phyloP scores from a whole-genome alignment of 2,113 vertebrate species.

The Pluvialis apricaria region DNA sequence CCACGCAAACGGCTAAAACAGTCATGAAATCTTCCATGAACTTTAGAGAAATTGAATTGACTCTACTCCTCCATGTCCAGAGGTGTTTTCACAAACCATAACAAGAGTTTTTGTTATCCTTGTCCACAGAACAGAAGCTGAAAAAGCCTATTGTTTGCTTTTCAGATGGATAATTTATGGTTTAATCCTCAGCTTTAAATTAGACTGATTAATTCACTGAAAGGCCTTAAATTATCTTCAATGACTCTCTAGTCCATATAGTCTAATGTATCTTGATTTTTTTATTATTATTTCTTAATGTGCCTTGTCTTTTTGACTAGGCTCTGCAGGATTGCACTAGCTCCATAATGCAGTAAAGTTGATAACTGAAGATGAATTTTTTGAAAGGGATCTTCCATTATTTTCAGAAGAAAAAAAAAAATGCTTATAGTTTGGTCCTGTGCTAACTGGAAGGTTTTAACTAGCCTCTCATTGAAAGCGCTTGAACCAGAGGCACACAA shows the following conservation, averaged over 20 bases:
- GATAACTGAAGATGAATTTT: slow-evolving; percentile 77
- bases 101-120: slow-evolving; percentile 73
- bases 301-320: slow-evolving; percentile 97
- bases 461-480: slow-evolving; percentile 63
- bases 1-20: slow-evolving; percentile 98
- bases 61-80: slow-evolving; percentile 78
- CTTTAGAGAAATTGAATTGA: slow-evolving; percentile 77
- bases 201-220: slow-evolving; percentile 88
- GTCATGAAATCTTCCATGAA: slow-evolving; percentile 84
- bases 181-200: slow-evolving; percentile 88
- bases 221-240: slow-evolving; percentile 96
- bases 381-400: slow-evolving; percentile 78
- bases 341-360: slow-evolving; percentile 90
- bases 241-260: slow-evolving; percentile 85
- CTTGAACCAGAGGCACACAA: slow-evolving; percentile 55
- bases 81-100: slow-evolving; percentile 81
- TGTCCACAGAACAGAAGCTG: slow-evolving; percentile 76
- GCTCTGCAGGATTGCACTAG: slow-evolving; percentile 97
- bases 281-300: slow-evolving; percentile 80
- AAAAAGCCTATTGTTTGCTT: slow-evolving; percentile 75
- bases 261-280: slow-evolving; percentile 70
- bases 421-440: slow-evolving; percentile 69
- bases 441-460: slow-evolving; percentile 73
- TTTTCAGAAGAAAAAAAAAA: slow-evolving; percentile 60
- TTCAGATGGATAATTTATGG: slow-evolving; percentile 83